These are phyloP conservation scores for Rhynchomys soricoides DNA, from an alignment of 2,113 vertebrate species.

Conservation along the genomic window DNA sequence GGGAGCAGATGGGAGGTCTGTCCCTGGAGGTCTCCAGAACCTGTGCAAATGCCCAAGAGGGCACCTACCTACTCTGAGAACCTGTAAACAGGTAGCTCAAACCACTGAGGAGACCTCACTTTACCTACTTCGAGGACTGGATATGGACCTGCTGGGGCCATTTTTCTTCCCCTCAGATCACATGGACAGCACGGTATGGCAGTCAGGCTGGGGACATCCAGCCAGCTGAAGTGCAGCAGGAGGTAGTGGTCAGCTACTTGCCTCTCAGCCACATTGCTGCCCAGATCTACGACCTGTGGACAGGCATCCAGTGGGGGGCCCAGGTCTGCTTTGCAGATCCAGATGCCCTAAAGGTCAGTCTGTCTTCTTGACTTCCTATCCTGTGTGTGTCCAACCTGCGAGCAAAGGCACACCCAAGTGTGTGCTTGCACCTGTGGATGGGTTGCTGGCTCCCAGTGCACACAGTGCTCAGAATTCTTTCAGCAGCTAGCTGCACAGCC, in stretches of 20 bases:
- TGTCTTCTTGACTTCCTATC: neutral
- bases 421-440: neutral
- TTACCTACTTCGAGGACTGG: too few relatives aligned
- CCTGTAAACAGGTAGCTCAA: neutral
- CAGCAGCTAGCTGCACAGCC: rapidly evolving
- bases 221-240: slow-evolving; percentile 90
- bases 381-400: rapidly evolving
- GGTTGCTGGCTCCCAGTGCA: rapidly evolving
- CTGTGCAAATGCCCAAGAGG: neutral
- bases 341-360: slow-evolving; percentile 93
- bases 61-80: too few relatives aligned
- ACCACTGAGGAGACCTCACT: neutral
- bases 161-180: slow-evolving; percentile 85
- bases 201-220: slow-evolving; percentile 89
- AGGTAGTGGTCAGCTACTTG: slow-evolving; percentile 92
- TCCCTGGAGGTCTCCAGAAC: neutral
- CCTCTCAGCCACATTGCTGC: slow-evolving; percentile 94
- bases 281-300: slow-evolving; percentile 94
- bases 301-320: slow-evolving; percentile 92
- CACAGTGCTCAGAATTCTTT: neutral
- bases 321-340: slow-evolving; percentile 93
- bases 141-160: neutral
- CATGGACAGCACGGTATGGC: slow-evolving; percentile 90
- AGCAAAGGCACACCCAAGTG: neutral
- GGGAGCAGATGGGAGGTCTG: rapidly evolving